Percentiles rank a stretch among this genome's conserved stretches.
These are phyloP conservation scores for Phrynocephalus forsythii DNA, from an alignment of 2,797 vertebrate species.

Conservation along the genomic window DNA sequence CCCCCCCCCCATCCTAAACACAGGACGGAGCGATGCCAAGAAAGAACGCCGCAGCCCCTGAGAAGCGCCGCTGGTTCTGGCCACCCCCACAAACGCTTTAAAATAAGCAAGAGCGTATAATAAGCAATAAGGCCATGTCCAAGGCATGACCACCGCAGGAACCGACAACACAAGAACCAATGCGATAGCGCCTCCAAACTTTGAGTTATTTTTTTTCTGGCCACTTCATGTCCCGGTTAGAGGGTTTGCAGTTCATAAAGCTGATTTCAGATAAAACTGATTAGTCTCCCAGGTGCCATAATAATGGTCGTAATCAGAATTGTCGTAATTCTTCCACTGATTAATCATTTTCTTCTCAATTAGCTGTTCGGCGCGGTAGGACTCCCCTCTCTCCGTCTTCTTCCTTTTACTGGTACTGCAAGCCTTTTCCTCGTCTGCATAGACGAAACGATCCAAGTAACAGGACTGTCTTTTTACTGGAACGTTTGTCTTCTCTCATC, in stretches of 20 bases:
- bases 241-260: too few relatives aligned
- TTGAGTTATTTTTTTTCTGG: too few relatives aligned
- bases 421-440: not conserved
- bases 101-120: not conserved
- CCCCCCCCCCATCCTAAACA: not conserved
- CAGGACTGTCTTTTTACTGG: not conserved
- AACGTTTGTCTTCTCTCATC: not conserved
- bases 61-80: not conserved
- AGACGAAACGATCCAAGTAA: not conserved
- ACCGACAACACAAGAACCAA: too few relatives aligned
- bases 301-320: too few relatives aligned
- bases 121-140: too few relatives aligned
- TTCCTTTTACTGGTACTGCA: not conserved
- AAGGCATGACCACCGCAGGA: too few relatives aligned
- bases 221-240: too few relatives aligned
- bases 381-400: not conserved
- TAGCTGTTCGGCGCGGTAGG: not conserved
- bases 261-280: too few relatives aligned
- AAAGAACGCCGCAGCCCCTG: too few relatives aligned
- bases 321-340: not conserved
- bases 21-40: not conserved
- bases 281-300: too few relatives aligned
- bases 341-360: not conserved
- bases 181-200: too few relatives aligned
- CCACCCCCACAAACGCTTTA: not conserved